Percentiles rank a stretch among this genome's conserved stretches.
phyloP scores from a whole-genome alignment of 2,888 invertebrate species.

The Panopea generosa region DNA sequence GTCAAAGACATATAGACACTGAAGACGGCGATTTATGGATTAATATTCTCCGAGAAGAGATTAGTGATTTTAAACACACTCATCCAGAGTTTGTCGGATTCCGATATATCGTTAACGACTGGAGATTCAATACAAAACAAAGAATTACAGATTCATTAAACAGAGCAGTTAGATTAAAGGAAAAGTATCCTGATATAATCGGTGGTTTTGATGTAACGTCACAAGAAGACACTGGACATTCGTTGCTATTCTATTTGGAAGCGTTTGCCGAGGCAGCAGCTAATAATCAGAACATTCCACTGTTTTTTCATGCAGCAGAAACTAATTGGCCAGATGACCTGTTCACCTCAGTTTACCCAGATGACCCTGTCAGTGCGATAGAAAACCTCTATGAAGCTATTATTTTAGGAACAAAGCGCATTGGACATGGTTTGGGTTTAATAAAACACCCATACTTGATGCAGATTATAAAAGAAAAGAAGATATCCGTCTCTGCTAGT shows the following conservation, averaged over 20 bases:
- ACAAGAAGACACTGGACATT: constrained; percentile 55
- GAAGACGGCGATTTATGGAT: constrained; percentile 2
- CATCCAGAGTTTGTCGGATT: constrained; percentile 59
- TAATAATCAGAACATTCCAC: constrained; percentile 29
- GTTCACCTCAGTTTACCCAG: constrained; percentile 42
- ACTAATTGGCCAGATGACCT: constrained; percentile 62
- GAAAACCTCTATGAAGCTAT: constrained; percentile 57
- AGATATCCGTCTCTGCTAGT: constrained; percentile 53
- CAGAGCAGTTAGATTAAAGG: constrained; percentile 23
- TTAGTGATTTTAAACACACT: constrained; percentile 21
- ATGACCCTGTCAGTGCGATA: constrained; percentile 45
- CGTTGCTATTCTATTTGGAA: constrained; percentile 46
- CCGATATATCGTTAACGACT: constrained; percentile 41
- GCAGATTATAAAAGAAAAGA: constrained; percentile 36
- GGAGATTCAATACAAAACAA: constrained; percentile 5
- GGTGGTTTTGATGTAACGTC: constrained; percentile 52
- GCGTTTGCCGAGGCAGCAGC: constrained; percentile 38
- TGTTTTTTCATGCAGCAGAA: constrained; percentile 53
- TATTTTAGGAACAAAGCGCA: constrained; percentile 50
- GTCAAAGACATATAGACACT: constrained; percentile 45
- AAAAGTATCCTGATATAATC: constrained; percentile 47
- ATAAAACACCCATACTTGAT: constrained; percentile 56
- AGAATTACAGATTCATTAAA: constrained; percentile 6
- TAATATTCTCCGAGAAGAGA: constrained; percentile 17
- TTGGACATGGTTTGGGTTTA: constrained; percentile 61